Evolutionary conservation across 1,140 invertebrate genomes (phyloP).

Genomic region (Carposina sasakii): DNA sequence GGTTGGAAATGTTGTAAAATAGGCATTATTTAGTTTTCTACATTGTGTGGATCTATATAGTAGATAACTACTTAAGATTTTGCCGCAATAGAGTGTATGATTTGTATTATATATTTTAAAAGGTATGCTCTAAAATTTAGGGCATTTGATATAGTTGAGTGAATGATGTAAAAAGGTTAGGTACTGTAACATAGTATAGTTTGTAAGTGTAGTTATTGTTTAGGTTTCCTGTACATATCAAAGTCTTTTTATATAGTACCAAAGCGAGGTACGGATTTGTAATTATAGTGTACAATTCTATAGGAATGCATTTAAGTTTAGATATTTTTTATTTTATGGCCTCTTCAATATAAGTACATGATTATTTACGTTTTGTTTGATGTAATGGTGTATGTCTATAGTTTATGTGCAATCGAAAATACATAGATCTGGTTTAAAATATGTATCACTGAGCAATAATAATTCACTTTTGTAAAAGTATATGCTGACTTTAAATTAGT

Average conservation of each 20-base stretch:
- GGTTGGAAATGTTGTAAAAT: too few species aligned
- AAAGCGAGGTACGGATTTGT: constrained; percentile 36
- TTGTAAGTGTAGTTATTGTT: constrained; percentile 42
- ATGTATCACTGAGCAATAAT: too few species aligned
- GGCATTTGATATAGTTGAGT: constrained; percentile 25
- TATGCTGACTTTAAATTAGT: too few species aligned
- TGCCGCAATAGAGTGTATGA: constrained; percentile 18
- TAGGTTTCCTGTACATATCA: constrained; percentile 63
- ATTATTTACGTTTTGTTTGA: constrained; percentile 23
- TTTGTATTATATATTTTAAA: constrained; percentile 22
- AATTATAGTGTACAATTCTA: constrained; percentile 49
- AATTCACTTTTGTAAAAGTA: too few species aligned
- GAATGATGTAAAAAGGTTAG: constrained; percentile 53
- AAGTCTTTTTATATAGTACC: constrained; percentile 44
- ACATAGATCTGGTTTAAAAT: constrained; percentile 58
- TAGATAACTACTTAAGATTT: too few species aligned
- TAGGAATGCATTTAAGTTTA: constrained; percentile 40
- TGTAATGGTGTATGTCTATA: constrained; percentile 26
- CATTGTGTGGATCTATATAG: too few species aligned
- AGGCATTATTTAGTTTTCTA: too few species aligned
- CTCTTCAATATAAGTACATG: constrained; percentile 38
- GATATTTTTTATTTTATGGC: constrained; percentile 28
- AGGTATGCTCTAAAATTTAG: constrained; percentile 62
- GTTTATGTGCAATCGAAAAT: constrained; percentile 52
- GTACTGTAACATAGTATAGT: constrained; percentile 31